Evolutionary conservation across 2,797 vertebrate genomes (phyloP).

Genomic region (Anas flavirostris): DNA sequence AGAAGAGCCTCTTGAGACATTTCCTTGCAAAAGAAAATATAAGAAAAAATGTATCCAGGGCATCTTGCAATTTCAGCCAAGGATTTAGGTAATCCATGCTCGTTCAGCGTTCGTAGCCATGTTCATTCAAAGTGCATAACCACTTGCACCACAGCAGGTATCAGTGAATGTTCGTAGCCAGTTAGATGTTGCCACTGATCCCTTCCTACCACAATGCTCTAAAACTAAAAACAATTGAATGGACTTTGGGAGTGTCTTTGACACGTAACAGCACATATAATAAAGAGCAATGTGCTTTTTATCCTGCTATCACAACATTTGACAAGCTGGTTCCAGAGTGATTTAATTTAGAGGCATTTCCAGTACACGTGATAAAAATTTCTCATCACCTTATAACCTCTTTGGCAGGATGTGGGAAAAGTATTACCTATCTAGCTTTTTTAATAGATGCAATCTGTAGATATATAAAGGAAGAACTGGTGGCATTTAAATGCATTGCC

Average conservation of each 20-base stretch:
- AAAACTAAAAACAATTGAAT: not conserved
- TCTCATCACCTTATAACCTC: not conserved
- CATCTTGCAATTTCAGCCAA: not conserved
- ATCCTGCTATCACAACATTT: not conserved
- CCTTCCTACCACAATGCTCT: not conserved
- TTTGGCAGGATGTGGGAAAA: not conserved
- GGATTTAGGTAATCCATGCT: not conserved
- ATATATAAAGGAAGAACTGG: not conserved
- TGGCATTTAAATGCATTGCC: not conserved
- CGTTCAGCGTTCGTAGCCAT: not conserved
- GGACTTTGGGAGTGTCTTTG: not conserved
- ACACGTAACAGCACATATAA: not conserved
- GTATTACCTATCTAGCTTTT: not conserved
- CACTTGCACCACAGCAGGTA: not conserved
- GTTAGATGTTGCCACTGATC: not conserved
- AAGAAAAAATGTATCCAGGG: not conserved
- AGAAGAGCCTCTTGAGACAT: not conserved
- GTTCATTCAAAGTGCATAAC: not conserved
- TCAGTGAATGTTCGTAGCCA: not conserved
- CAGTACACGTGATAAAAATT: not conserved
- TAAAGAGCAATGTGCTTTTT: not conserved
- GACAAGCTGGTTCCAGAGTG: not conserved
- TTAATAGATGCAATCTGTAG: not conserved
- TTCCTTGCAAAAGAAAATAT: not conserved
- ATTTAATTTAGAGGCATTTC: not conserved